Evolutionary conservation across 2,888 invertebrate species (phyloP).

Genomic region (Sinohyriopsis cumingii): DNA sequence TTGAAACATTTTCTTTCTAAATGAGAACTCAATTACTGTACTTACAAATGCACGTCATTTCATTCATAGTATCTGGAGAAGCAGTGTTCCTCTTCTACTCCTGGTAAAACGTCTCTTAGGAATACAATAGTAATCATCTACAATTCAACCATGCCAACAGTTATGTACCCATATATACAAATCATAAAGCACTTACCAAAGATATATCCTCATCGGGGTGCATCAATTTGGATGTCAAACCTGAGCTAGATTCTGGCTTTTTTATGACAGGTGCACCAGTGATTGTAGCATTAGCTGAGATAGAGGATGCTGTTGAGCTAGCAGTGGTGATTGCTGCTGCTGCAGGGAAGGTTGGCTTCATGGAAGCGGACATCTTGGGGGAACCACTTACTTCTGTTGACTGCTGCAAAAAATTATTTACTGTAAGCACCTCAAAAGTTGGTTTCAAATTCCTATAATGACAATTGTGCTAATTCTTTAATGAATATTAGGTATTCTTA

Average conservation of each 20-base stretch:
- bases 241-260: constrained; percentile 69
- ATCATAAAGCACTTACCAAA: constrained; percentile 56
- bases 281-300: constrained; percentile 55
- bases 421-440: too few species aligned
- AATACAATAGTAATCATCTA: neutral
- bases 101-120: too few species aligned
- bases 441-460: too few species aligned
- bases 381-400: too few species aligned
- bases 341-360: constrained; percentile 67
- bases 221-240: constrained; percentile 68
- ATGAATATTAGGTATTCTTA: too few species aligned
- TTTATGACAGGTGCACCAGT: constrained; percentile 67
- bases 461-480: too few species aligned
- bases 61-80: too few species aligned
- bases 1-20: too few species aligned
- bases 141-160: neutral
- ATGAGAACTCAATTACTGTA: too few species aligned
- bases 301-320: constrained; percentile 24
- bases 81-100: too few species aligned
- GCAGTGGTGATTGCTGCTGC: constrained; percentile 46
- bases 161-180: neutral
- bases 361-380: neutral
- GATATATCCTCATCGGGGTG: constrained; percentile 71
- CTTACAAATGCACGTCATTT: too few species aligned
- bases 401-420: too few species aligned